Base-by-base conservation (phyloP, 1,140 invertebrate genomes). In the fruit fly (Drosophila melanogaster) region DNA sequence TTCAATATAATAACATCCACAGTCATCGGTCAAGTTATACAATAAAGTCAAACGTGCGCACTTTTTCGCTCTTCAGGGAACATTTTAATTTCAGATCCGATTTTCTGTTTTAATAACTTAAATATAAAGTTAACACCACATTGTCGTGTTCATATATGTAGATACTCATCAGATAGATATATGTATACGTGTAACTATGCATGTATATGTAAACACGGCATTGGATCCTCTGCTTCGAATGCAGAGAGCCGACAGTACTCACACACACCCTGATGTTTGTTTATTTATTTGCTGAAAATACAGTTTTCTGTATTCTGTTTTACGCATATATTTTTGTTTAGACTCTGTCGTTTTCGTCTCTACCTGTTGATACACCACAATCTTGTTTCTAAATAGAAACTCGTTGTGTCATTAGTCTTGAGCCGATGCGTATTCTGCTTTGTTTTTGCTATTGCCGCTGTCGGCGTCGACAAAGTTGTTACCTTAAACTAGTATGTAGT, bases 351-450 rank as follows among this genome's bases (percentile, higher is more conserved):
- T 61, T 58, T 71, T 49, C 22, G 65, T 81, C 62, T 87, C 71
- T 87, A 87, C 83, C 83, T 87, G 83, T 87, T 89, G 84, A 87
- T 89, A 83, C 79, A 67, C 79, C 78, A 79, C 76, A 87, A 89
- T 89, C 81, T 72, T 49, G 57, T 89, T 72, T 72, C 58, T 84
- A 89, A 89, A 87, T 89, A 89, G 83, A 87, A 89, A 87, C 79
- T 87, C 84, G 84, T 81, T 85, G 79, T 80, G 79, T 87, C 79
- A 89, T 83, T 83, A 87, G 71, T 87, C 62, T 79, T 85, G 43
- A 72, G 49, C 33, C 64, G 65, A 58, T 59, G 55, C 26, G 41
- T 74, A 47, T 33, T 26, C 33, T 71, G 53, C 44, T 49, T 66
- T 33, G 49, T 69, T 66, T 40, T 33, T 65, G 51, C 61, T 67